phyloP scores from a whole-genome alignment of 2,888 invertebrate genomes.

The Sarcophaga caerulescens region DNA sequence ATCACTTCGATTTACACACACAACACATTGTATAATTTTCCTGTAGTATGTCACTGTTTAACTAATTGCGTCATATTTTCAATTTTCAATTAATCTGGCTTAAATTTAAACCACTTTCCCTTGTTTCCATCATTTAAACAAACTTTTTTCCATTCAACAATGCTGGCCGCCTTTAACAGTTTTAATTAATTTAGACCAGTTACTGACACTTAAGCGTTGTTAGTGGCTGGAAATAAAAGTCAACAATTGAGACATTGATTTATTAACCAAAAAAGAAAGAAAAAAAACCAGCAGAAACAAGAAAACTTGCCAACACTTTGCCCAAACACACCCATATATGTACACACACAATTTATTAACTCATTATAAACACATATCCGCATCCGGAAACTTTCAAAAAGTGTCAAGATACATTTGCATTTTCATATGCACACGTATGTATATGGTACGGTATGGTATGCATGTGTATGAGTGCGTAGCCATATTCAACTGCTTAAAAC shows the following conservation, averaged over 20 bases:
- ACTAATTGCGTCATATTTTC: no score
- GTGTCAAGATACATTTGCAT: constrained; percentile 50
- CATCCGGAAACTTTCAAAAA: constrained; percentile 58
- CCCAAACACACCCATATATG: background rate
- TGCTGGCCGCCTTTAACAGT: background rate
- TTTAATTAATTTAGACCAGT: constrained; percentile 59
- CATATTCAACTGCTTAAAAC: constrained; percentile 60
- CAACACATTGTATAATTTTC: no score
- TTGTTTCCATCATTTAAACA: background rate
- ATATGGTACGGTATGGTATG: no score
- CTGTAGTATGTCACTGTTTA: no score
- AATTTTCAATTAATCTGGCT: no score
- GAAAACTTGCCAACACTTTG: background rate
- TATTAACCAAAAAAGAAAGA: constrained; percentile 45
- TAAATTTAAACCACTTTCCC: no score
- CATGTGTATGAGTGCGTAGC: background rate
- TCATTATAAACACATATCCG: constrained; percentile 53
- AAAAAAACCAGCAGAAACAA: no score
- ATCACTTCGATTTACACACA: no score
- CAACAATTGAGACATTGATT: constrained; percentile 68
- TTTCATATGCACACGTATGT: background rate
- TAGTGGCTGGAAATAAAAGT: constrained; percentile 61
- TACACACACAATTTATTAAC: constrained; percentile 19
- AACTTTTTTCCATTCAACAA: background rate
- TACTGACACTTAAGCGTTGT: constrained; percentile 53